Evolutionary conservation across 2,888 invertebrate genomes (phyloP).

Genomic region (Alsophila aescularia): DNA sequence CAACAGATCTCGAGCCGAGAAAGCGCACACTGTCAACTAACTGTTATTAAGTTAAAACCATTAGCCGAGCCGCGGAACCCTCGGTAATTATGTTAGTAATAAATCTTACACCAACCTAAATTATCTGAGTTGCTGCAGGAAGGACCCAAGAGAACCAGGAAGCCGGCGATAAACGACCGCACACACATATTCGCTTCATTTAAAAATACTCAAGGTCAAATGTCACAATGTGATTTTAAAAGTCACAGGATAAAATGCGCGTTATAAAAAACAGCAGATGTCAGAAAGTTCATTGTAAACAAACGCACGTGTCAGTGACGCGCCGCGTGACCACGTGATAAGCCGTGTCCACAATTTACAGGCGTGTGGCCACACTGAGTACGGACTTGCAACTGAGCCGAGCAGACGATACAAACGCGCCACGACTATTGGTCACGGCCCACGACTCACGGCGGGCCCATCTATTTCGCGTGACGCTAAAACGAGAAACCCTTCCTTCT

Average conservation of each 20-base stretch:
- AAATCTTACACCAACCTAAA: slow-evolving; percentile 71
- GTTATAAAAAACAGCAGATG: slow-evolving; percentile 24
- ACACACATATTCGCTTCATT: slow-evolving; percentile 52
- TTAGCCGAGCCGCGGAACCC: slow-evolving; percentile 53
- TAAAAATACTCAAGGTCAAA: neutral
- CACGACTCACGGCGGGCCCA: slow-evolving; percentile 75
- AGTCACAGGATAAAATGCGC: neutral
- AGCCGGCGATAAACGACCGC: slow-evolving; percentile 56
- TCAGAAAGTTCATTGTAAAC: slow-evolving; percentile 35
- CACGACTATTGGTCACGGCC: slow-evolving; percentile 78
- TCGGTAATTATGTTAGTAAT: slow-evolving; percentile 62
- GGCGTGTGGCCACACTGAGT: slow-evolving; percentile 78
- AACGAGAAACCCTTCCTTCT: slow-evolving; percentile 76
- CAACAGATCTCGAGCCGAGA: slow-evolving; percentile 47
- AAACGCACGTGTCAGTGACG: slow-evolving; percentile 53
- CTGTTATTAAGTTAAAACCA: slow-evolving; percentile 58
- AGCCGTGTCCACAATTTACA: slow-evolving; percentile 63
- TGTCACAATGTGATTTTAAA: too few species aligned
- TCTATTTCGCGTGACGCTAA: slow-evolving; percentile 81
- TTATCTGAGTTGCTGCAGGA: slow-evolving; percentile 77
- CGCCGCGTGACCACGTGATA: slow-evolving; percentile 66
- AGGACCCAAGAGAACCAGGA: slow-evolving; percentile 66
- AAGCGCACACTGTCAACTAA: slow-evolving; percentile 46
- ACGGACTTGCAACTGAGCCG: slow-evolving; percentile 74
- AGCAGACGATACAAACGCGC: slow-evolving; percentile 68